Percentiles rank a stretch among this genome's conserved stretches.
Evolutionary conservation across 2,888 invertebrate species (phyloP).

Genomic region (Panopea generosa): DNA sequence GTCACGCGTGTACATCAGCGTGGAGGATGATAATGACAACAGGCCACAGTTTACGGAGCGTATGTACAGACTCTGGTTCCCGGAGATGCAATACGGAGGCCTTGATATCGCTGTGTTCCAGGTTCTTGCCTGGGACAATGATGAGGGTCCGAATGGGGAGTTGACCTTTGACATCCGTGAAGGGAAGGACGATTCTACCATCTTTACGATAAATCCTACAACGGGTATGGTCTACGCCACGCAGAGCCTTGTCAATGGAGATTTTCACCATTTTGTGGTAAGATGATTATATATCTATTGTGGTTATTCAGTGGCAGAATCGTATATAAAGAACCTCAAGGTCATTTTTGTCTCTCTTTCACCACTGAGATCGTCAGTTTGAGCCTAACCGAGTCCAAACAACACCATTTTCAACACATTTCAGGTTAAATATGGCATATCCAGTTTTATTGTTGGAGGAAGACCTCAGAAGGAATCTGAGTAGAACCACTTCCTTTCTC

Average conservation of each 20-base stretch:
- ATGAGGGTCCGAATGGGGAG: conserved; percentile 85
- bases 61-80: conserved; percentile 70
- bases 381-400: no score
- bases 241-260: conserved; percentile 89
- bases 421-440: no score
- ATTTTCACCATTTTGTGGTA: conserved; percentile 89
- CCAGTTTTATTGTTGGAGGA: no score
- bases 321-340: no score
- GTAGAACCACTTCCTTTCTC: no score
- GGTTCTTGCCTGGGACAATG: conserved; percentile 81
- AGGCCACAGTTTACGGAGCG: conserved; percentile 77
- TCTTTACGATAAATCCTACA: conserved; percentile 92
- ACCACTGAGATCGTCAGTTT: no score
- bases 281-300: conserved; percentile 73
- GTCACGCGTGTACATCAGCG: conserved; percentile 87
- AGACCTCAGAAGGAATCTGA: no score
- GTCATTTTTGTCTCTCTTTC: no score
- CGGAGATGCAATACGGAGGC: conserved; percentile 58
- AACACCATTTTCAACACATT: no score
- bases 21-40: conserved; percentile 82
- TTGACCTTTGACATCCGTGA: conserved; percentile 90
- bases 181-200: conserved; percentile 87
- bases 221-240: conserved; percentile 94
- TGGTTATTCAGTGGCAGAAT: not conserved
- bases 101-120: conserved; percentile 73